A percentile compares a stretch with the other conserved stretches of the same genome.
Conservation (phyloP, 2,113 vertebrate genomes). For the Eurypyga helias region DNA sequence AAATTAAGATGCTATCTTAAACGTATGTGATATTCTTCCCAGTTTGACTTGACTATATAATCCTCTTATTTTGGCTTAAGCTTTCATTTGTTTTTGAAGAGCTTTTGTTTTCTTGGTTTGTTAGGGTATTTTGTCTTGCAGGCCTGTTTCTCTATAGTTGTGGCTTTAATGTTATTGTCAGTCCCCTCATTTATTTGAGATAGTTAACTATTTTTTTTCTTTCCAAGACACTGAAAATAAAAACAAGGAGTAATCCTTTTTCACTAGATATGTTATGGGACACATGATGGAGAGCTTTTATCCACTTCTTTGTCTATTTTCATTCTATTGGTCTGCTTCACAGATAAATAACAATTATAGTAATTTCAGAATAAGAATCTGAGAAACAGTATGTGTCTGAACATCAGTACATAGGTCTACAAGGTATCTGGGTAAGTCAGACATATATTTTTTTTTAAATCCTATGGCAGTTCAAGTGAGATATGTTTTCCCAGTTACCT, state of each 20-base stretch:
- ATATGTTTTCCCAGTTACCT: not conserved
- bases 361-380: not conserved
- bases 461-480: not conserved
- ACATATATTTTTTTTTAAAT: not conserved
- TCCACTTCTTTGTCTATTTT: not conserved
- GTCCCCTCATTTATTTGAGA: not conserved
- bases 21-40: not conserved
- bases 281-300: not conserved
- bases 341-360: not conserved
- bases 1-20: not conserved
- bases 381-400: not conserved
- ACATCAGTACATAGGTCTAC: not conserved
- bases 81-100: conserved; percentile 1
- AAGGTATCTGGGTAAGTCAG: not conserved
- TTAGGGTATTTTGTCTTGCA: not conserved
- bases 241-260: not conserved
- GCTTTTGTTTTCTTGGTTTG: not conserved
- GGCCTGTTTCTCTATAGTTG: not conserved
- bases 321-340: not conserved
- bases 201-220: not conserved
- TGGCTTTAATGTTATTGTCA: not conserved
- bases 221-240: not conserved
- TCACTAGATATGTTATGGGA: not conserved
- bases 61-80: not conserved
- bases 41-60: not conserved